Base-by-base conservation (phyloP, 1,140 invertebrate genomes). In the Calliphora vicina region DNA sequence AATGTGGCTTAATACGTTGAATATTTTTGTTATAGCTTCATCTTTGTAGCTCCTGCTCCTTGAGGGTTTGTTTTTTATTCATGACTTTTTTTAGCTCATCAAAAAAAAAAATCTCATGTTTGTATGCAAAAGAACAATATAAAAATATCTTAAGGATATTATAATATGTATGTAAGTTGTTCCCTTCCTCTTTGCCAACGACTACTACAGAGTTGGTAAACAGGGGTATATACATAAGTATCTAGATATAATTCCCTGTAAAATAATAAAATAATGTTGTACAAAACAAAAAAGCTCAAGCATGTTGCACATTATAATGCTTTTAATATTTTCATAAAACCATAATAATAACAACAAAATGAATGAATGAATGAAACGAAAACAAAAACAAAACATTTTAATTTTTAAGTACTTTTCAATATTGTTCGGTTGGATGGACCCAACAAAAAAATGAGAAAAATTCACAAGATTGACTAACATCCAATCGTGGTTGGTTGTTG, bases 281-380 rank as follows among this genome's bases (percentile, higher is more conserved):
- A 67, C n/a, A 23, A 3, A 67, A 23, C 5, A 23, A 20, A 67
- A 20, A 67, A 23, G 61, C 61, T 67, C n/a, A 67, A 67, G 20
- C n/a, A 67, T 67, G 61, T 67, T 67, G 61, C 61, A 67, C 61
- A 67, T 67, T 61, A 67, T 67, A 67, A 67, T 67, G 61, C 61
- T 67, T 67, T 67, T 67, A 67, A 67, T 67, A 67, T 67, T 67
- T 67, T 67, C 61, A 67, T 67, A 67, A 67, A 67, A 67, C 61
- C 61, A 67, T 67, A 67, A 67, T 67, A 67, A 67, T 67, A 67
- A 67, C 61, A 67, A 23, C n/a, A 9, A 67, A 57, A 2, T 17
- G 15, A 57, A 57, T 57, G 50, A 57, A 57, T 57, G 15, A 57
- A 57, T 15, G n/a, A 10, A n/a, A 57, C n/a, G 13, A n/a, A n/a